phyloP scores from a whole-genome alignment of 2,888 invertebrate species.

The Pachliopta kotzebuea region DNA sequence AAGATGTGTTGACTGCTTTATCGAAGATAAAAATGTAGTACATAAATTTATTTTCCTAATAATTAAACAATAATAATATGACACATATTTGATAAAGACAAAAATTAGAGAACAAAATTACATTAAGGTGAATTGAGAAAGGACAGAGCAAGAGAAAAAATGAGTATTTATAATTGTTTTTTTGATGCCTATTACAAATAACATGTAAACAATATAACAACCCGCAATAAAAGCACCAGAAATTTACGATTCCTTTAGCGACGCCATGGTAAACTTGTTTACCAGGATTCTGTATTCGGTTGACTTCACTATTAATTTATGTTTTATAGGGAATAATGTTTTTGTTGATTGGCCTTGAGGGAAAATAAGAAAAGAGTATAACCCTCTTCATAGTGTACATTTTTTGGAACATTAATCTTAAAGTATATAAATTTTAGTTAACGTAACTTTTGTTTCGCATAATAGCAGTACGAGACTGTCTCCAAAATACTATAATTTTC shows the following conservation, averaged over 20 bases:
- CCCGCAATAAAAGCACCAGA: conserved; percentile 16
- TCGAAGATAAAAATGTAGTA: too few species aligned
- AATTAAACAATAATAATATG: too few species aligned
- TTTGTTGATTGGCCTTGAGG: neutral
- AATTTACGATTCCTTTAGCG: conserved; percentile 12
- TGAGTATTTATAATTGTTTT: neutral
- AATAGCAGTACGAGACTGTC: too few species aligned
- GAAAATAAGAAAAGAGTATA: neutral
- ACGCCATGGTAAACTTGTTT: conserved; percentile 20
- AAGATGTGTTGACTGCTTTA: too few species aligned
- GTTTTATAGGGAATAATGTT: neutral
- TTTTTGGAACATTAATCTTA: too few species aligned
- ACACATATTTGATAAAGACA: too few species aligned
- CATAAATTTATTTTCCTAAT: too few species aligned
- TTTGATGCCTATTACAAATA: neutral
- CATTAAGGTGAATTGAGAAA: neutral
- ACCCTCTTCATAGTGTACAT: neutral
- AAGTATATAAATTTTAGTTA: too few species aligned
- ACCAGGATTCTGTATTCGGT: conserved; percentile 3
- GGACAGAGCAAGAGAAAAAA: neutral
- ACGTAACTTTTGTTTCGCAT: too few species aligned
- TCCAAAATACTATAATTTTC: too few species aligned
- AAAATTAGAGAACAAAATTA: too few species aligned
- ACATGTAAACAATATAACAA: conserved; percentile 19
- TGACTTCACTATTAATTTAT: conserved; percentile 9